Percentiles rank a stretch among this genome's conserved stretches.
Evolutionary conservation across 1,140 invertebrate species (phyloP).

Genomic region (Halesus radiatus): DNA sequence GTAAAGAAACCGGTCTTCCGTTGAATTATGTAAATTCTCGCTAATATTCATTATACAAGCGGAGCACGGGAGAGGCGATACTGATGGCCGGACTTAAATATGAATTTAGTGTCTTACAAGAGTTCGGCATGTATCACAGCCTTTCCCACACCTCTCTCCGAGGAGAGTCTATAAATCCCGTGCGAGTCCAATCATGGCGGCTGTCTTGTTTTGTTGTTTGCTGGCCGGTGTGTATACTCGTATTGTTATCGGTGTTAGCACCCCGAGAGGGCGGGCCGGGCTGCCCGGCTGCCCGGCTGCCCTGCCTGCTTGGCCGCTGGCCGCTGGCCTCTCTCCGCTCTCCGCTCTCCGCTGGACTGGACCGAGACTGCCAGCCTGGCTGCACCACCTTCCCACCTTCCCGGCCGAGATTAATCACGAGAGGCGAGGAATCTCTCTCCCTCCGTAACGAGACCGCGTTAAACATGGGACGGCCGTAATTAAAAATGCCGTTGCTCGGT

Average conservation of each 20-base stretch:
- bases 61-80: background rate
- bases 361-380: too few species aligned
- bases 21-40: background rate
- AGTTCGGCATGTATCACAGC: slow-evolving; percentile 38
- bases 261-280: background rate
- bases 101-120: slow-evolving; percentile 41
- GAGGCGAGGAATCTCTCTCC: slow-evolving; percentile 45
- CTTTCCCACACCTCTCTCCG: slow-evolving; percentile 32
- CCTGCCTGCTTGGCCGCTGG: too few species aligned
- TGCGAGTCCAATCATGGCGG: slow-evolving; percentile 33
- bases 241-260: slow-evolving; percentile 38
- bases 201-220: slow-evolving; percentile 44
- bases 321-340: too few species aligned
- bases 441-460: slow-evolving; percentile 43
- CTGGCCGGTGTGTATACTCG: slow-evolving; percentile 40
- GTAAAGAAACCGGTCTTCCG: too few species aligned
- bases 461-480: slow-evolving; percentile 53
- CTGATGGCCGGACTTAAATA: slow-evolving; percentile 17
- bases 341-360: too few species aligned
- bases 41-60: slow-evolving; percentile 11
- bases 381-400: background rate
- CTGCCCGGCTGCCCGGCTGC: too few species aligned
- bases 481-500: slow-evolving; percentile 55
- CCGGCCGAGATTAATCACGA: slow-evolving; percentile 43
- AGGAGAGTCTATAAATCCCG: slow-evolving; percentile 39